Percentiles rank a stretch among this genome's conserved stretches.
Evolutionary conservation across 2,113 vertebrate species (phyloP).

Genomic region (Chascanopsetta lugubris): DNA sequence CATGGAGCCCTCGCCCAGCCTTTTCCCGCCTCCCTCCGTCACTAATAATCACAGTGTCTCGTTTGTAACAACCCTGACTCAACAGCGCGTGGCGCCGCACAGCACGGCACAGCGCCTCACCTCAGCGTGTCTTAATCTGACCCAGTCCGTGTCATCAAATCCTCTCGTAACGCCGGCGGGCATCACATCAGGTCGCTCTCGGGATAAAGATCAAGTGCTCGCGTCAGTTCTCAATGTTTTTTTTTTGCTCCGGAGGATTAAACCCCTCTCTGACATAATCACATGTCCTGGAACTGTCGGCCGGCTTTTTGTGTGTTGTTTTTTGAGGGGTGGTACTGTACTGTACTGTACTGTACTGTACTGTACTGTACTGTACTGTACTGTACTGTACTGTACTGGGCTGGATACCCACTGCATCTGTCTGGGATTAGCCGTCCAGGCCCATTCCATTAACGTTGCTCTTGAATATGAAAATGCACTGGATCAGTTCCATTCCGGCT

Average conservation of each 20-base stretch:
- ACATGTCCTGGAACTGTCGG: slow-evolving; percentile 54
- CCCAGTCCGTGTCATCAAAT: slow-evolving; percentile 43
- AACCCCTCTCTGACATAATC: slow-evolving; percentile 58
- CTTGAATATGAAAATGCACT: slow-evolving; percentile 10
- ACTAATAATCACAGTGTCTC: neutral
- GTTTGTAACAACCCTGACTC: slow-evolving; percentile 9
- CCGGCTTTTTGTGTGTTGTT: no score
- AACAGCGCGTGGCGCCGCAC: slow-evolving; percentile 20
- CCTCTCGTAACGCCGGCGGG: slow-evolving; percentile 49
- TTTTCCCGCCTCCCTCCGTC: neutral
- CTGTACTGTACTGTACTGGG: slow-evolving; percentile 31
- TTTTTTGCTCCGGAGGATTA: slow-evolving; percentile 57
- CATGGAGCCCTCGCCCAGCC: no score
- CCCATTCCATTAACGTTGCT: slow-evolving; percentile 33
- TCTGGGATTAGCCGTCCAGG: slow-evolving; percentile 59
- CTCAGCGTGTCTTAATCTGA: slow-evolving; percentile 26
- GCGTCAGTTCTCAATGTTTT: slow-evolving; percentile 43
- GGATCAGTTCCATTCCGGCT: neutral
- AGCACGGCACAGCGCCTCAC: slow-evolving; percentile 2
- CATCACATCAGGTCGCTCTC: slow-evolving; percentile 19
- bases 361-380: no score
- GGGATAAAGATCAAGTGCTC: slow-evolving; percentile 57
- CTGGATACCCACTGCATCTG: slow-evolving; percentile 61
- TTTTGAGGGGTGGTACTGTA: no score
- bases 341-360: no score